These are phyloP conservation scores for Danionella cerebrum DNA, from an alignment of 2,113 vertebrate species.

Conservation along the genomic window DNA sequence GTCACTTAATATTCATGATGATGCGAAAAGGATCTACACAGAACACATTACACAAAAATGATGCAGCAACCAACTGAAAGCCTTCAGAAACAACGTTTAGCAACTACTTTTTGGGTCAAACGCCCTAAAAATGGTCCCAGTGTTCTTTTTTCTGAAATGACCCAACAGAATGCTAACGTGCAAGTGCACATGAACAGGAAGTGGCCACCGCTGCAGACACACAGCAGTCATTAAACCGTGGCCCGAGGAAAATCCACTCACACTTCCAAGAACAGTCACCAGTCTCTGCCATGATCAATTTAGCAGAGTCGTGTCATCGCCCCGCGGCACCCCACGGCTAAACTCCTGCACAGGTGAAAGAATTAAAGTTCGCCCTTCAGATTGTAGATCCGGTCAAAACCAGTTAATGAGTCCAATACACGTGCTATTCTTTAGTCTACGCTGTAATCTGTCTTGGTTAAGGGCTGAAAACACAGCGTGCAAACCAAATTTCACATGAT, in stretches of 20 bases:
- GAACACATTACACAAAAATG: too few relatives aligned
- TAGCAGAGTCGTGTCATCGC: conserved; percentile 46
- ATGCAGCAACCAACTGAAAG: too few relatives aligned
- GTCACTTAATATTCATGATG: too few relatives aligned
- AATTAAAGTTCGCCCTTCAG: too few relatives aligned
- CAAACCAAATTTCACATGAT: background rate
- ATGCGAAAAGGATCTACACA: too few relatives aligned
- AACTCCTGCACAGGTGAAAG: conserved; percentile 52
- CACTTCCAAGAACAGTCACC: conserved; percentile 48
- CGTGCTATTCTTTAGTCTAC: background rate
- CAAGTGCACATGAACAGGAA: conserved; percentile 13
- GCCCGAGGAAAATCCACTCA: conserved; percentile 51
- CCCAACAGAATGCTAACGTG: conserved; percentile 20
- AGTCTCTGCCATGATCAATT: conserved; percentile 49
- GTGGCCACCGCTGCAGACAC: conserved; percentile 38
- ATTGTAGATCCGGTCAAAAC: too few relatives aligned
- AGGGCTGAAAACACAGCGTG: background rate
- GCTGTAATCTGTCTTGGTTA: background rate
- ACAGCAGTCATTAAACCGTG: conserved; percentile 55
- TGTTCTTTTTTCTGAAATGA: too few relatives aligned
- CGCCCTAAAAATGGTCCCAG: too few relatives aligned
- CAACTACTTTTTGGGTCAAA: too few relatives aligned
- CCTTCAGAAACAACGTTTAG: too few relatives aligned
- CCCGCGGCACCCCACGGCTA: conserved; percentile 41
- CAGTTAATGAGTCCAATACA: background rate